Percentiles rank a stretch among this genome's conserved stretches.
These are phyloP conservation scores for Leptocoma aspasia DNA, from an alignment of 2,113 vertebrate species.

Conservation along the genomic window DNA sequence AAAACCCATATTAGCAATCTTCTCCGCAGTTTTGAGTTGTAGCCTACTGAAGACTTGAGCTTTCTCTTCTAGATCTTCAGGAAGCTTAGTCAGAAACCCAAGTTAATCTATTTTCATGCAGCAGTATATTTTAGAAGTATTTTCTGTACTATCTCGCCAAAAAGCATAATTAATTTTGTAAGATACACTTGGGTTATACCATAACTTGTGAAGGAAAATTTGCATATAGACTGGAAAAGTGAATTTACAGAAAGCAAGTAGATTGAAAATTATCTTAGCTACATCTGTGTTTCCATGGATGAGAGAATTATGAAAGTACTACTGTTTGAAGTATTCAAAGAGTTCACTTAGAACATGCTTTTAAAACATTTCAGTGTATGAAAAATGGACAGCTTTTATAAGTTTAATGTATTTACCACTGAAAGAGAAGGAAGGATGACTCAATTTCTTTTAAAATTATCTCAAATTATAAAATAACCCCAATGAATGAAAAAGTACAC, in stretches of 20 bases:
- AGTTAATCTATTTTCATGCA: neutral
- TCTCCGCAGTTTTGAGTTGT: neutral
- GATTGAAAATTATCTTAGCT: neutral
- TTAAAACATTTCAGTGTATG: neutral
- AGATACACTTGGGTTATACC: neutral
- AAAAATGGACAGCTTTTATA: neutral
- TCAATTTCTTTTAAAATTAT: neutral
- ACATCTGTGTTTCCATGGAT: neutral
- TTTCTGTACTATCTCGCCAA: neutral
- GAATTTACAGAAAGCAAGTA: neutral
- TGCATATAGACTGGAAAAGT: neutral
- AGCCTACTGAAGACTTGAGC: neutral
- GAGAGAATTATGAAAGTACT: neutral
- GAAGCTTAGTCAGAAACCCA: neutral
- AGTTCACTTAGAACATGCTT: neutral
- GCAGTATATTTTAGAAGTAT: neutral
- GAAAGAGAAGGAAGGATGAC: neutral
- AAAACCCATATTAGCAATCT: neutral
- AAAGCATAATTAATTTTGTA: neutral
- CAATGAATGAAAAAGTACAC: neutral
- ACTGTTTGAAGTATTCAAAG: neutral
- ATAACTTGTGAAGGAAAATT: neutral
- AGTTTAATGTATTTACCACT: neutral
- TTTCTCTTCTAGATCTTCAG: neutral
- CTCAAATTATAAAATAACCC: neutral